Conservation (phyloP, 2,113 vertebrate genomes). For the Aythya baeri region DNA sequence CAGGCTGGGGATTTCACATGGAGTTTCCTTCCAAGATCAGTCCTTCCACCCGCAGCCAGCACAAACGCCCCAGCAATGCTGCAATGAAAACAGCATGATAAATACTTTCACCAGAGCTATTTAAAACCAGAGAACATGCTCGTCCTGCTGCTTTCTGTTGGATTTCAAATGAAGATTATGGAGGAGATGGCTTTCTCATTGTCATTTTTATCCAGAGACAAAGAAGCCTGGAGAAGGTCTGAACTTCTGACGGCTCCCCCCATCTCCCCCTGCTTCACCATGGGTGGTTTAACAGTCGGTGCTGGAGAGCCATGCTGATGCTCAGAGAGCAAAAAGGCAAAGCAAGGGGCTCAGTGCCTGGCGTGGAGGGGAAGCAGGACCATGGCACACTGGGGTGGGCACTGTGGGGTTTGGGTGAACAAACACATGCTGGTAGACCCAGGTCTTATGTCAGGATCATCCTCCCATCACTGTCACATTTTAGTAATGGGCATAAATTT, state of each 20-base stretch:
- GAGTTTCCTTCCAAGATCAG: neutral
- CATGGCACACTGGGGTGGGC: neutral
- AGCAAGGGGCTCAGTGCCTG: neutral
- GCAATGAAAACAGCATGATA: slow-evolving; percentile 1
- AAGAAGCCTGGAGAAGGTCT: neutral
- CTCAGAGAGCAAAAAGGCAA: neutral
- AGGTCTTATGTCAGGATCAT: neutral
- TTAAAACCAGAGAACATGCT: slow-evolving; percentile 21
- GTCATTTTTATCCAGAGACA: neutral
- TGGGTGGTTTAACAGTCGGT: neutral
- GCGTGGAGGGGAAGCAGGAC: too few relatives aligned
- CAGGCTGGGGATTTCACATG: neutral
- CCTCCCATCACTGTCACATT: neutral
- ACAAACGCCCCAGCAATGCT: slow-evolving; percentile 12
- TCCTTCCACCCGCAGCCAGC: neutral
- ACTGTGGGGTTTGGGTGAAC: neutral
- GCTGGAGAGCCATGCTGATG: neutral
- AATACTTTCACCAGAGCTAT: slow-evolving; percentile 49
- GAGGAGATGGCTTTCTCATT: neutral
- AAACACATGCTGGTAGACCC: neutral
- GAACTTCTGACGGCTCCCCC: neutral
- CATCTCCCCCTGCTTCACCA: neutral
- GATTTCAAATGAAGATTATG: neutral
- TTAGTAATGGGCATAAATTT: neutral
- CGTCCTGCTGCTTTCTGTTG: slow-evolving; percentile 8